Evolutionary conservation across 2,888 invertebrate genomes (phyloP), one percentile per base, ranked within the genome.

Genomic region (Penaeus monodon): DNA sequence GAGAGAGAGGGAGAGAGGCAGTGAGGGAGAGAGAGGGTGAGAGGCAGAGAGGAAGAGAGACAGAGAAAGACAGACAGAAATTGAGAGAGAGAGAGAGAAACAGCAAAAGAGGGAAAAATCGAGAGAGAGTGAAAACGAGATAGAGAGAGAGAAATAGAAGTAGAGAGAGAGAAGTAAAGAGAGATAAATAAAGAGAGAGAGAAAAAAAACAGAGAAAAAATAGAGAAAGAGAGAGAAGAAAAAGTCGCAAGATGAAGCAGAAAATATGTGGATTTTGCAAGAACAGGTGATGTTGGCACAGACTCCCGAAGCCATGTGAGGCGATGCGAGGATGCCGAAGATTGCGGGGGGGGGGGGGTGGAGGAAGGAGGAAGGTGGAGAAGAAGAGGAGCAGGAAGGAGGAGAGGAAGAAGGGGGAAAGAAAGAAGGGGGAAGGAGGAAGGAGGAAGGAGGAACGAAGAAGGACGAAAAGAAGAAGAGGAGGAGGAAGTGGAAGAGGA

Each of bases 41-140:
- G 33, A 38, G 33, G 6, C 4, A 38, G 4, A 2, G 33, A 38
- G 33, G 6, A 6, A 38, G 24, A 20, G 73, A n/a, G 73, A 73
- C 3, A 29, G 73, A 20, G 17, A 73, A 3, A 33, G n/a, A 33
- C 4, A 27, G 27, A 27, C n/a, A n/a, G n/a, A n/a, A n/a, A n/a
- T n/a, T n/a, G 24, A 29, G 73, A 20, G 17, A 73, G 22, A 33
- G n/a, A 33, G 27, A 27, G 27, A 27, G 73, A n/a, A n/a, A n/a
- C n/a, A n/a, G n/a, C n/a, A n/a, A n/a, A 17, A 73, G 73, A 73
- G 73, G 17, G 14, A 73, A 17, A 73, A 17, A 73, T 0, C 0
- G 73, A 73, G 73, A 73, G 73, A 73, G 73, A 73, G 73, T 12
- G 73, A 73, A 17, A 73, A 17, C 8, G 73, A 73, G 17, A 73